Percentiles rank a stretch among this genome's conserved stretches.
These are phyloP conservation scores for Australoheros scitulus DNA, from an alignment of 2,113 vertebrate species.

Conservation along the genomic window DNA sequence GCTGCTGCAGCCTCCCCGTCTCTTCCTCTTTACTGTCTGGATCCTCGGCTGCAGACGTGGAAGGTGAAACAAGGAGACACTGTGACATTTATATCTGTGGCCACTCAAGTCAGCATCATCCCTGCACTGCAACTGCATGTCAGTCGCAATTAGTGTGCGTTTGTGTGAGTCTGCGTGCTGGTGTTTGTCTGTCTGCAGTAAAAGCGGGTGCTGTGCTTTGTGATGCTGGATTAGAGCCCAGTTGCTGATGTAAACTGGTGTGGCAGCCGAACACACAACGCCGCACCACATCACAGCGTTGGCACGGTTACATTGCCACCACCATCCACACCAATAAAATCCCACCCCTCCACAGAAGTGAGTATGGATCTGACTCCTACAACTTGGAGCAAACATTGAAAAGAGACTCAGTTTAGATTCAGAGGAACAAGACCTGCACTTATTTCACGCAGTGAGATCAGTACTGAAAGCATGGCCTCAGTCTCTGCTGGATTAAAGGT, in stretches of 20 bases:
- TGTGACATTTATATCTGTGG: conserved; percentile 32
- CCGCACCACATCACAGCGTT: conserved; percentile 15
- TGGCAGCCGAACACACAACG: conserved; percentile 35
- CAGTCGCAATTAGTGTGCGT: neutral
- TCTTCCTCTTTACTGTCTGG: neutral
- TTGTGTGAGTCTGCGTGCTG: neutral
- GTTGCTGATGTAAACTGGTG: neutral
- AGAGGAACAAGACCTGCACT: neutral
- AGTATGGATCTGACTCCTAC: neutral
- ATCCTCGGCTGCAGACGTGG: neutral
- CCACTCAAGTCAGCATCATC: conserved; percentile 30
- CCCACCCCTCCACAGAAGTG: neutral
- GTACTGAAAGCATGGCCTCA: neutral
- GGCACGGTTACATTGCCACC: neutral
- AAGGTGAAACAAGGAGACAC: conserved; percentile 28
- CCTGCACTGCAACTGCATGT: neutral
- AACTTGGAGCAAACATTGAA: neutral
- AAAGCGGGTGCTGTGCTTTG: neutral
- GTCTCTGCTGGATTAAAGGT: neutral
- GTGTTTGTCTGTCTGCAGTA: neutral
- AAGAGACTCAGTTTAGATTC: neutral
- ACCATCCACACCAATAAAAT: neutral
- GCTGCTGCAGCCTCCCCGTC: neutral
- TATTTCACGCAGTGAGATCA: neutral
- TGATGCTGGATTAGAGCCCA: conserved; percentile 27